Base-by-base conservation (phyloP, 2,113 vertebrate genomes). In the Archocentrus centrarchus region DNA sequence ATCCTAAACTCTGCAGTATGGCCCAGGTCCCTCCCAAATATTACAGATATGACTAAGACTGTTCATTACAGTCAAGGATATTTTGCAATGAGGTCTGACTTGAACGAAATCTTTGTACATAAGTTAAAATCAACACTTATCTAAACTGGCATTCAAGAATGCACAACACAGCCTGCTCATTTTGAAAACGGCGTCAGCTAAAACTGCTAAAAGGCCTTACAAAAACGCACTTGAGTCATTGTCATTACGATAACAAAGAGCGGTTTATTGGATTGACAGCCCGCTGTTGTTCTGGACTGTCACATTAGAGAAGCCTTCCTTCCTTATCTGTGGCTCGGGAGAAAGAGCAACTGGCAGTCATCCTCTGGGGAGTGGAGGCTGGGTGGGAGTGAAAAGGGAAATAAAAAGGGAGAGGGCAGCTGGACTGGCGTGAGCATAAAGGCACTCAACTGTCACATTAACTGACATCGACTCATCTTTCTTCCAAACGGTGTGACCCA, bases 261-360 rank as follows among this genome's bases (percentile, higher is more conserved):
- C 15, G 35, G 63, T 77, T 88, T 90, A 89, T 87, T 82, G 79
- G 77, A 73, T 81, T 50, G 86, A 89, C 88, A 75, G 86, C 30
- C 27, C 32, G 6, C 83, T 86, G 81, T 92, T 89, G 80, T 92
- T 85, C 82, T 77, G 27, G 84, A 86, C 86, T 55, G 87, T 82
- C 90, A 87, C 92, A 89, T 92, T 90, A 89, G 84, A 89, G 81
- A 58, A 85, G 79, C 79, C 81, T 80, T 87, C 77, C 59, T 81
- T 84, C 77, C 80, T 92, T 92, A 93, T 93, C 91, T 86, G n/a
- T 59, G 79, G 87, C 89, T 87, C n/a, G 27, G 79, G 77, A 93
- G 86, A 91, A 91, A 91, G 90, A 83, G 88, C 84, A 60, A 80
- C 85, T 89, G 93, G 90, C 92, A 90, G 84, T 62, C 11, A 32